Evolutionary conservation across 2,113 vertebrate species (phyloP).

Genomic region (Apistogramma diplotaenia): DNA sequence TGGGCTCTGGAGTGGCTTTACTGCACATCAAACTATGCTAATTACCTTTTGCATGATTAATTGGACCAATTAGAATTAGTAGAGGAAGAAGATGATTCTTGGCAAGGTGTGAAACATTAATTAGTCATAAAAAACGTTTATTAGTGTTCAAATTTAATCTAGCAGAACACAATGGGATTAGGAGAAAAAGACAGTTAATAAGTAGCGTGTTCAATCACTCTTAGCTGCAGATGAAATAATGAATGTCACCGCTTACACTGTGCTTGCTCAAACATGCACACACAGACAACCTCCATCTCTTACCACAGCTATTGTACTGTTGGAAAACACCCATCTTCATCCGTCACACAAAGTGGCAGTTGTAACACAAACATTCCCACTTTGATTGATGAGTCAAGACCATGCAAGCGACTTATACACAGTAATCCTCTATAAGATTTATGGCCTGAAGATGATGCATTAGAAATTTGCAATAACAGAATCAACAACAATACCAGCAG

Average conservation of each 20-base stretch:
- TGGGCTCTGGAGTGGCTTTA: constrained; percentile 73
- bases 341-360: constrained; percentile 69
- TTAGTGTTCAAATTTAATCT: constrained; percentile 80
- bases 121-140: constrained; percentile 79
- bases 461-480: constrained; percentile 62
- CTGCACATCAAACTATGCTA: constrained; percentile 79
- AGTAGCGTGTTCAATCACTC: constrained; percentile 68
- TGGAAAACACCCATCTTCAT: constrained; percentile 65
- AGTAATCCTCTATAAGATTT: constrained; percentile 65
- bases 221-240: constrained; percentile 67
- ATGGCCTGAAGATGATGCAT: constrained; percentile 48
- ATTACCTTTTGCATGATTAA: constrained; percentile 82
- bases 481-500: constrained; percentile 48
- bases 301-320: constrained; percentile 51
- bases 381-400: constrained; percentile 68
- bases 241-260: constrained; percentile 62
- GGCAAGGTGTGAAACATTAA: constrained; percentile 81
- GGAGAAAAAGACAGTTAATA: constrained; percentile 72
- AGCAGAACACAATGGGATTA: constrained; percentile 73
- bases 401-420: constrained; percentile 57
- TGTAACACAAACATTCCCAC: constrained; percentile 67
- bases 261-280: constrained; percentile 8
- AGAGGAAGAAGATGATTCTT: constrained; percentile 76
- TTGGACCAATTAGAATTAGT: constrained; percentile 81
- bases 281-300: neutral